phyloP scores from a whole-genome alignment of 1,140 invertebrate species.

The Hetaerina americana region DNA sequence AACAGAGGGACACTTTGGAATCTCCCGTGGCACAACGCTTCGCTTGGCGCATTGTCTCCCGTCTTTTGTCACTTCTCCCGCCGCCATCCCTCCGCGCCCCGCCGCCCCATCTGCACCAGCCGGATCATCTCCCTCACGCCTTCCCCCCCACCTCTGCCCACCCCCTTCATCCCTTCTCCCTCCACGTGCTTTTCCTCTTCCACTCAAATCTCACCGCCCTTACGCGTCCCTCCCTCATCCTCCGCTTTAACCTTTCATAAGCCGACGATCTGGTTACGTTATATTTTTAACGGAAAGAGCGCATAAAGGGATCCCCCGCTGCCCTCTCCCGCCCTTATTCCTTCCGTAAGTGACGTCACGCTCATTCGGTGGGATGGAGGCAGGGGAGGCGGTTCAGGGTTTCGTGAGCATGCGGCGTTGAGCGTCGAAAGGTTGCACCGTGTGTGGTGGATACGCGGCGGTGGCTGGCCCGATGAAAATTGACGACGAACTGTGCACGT shows the following conservation, averaged over 20 bases:
- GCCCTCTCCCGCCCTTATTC: no score
- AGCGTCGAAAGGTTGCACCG: no score
- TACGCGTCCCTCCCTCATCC: neutral
- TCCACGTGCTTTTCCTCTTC: neutral
- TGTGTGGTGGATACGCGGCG: no score
- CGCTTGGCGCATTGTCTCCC: neutral
- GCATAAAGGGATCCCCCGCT: no score
- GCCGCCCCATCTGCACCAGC: neutral
- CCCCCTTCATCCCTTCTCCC: neutral
- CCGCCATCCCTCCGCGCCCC: neutral
- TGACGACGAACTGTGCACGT: no score
- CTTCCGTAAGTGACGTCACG: no score
- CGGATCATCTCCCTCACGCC: neutral
- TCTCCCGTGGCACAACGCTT: neutral
- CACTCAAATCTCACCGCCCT: neutral
- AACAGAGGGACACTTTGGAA: neutral
- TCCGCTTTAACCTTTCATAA: neutral
- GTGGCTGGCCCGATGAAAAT: no score
- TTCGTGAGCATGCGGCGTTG: no score
- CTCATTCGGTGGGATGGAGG: no score
- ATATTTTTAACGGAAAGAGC: no score
- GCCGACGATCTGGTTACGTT: no score
- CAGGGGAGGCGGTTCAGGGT: no score
- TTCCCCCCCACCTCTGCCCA: neutral
- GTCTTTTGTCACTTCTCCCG: neutral